Conservation (phyloP, 64 coral and sea anemone genomes). For the Actinia equina region DNA sequence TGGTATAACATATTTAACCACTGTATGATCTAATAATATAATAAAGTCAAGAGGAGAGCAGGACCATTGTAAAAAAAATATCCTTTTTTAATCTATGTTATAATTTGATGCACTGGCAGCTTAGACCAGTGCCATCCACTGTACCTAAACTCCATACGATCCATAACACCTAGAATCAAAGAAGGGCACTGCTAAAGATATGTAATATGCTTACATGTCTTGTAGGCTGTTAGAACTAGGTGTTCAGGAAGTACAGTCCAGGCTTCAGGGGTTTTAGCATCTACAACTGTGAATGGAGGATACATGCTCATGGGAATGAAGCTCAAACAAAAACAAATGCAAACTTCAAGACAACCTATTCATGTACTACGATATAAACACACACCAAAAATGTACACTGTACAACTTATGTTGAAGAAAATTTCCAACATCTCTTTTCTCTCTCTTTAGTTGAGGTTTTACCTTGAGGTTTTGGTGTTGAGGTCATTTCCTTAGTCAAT, state of each 20-base stretch:
- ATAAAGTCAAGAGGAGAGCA: too few species aligned
- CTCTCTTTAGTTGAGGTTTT: not conserved
- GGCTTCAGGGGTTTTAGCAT: conserved; percentile 5
- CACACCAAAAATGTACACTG: too few species aligned
- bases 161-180: too few species aligned
- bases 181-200: not conserved
- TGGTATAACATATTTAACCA: too few species aligned
- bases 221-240: conserved; percentile 66
- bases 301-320: not conserved
- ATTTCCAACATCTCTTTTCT: too few species aligned
- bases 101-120: too few species aligned
- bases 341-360: not conserved
- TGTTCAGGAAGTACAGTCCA: conserved; percentile 93
- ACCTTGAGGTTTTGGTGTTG: not conserved
- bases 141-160: too few species aligned
- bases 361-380: not conserved
- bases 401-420: too few species aligned
- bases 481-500: not conserved
- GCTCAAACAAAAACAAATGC: not conserved
- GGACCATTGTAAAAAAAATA: too few species aligned
- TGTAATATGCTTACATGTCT: conserved; percentile 49
- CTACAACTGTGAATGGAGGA: not conserved
- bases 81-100: too few species aligned
- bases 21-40: too few species aligned
- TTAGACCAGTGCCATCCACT: too few species aligned